Base-by-base conservation (phyloP, 2,113 vertebrate genomes). In the Calyptommatus sinebrachiatus region DNA sequence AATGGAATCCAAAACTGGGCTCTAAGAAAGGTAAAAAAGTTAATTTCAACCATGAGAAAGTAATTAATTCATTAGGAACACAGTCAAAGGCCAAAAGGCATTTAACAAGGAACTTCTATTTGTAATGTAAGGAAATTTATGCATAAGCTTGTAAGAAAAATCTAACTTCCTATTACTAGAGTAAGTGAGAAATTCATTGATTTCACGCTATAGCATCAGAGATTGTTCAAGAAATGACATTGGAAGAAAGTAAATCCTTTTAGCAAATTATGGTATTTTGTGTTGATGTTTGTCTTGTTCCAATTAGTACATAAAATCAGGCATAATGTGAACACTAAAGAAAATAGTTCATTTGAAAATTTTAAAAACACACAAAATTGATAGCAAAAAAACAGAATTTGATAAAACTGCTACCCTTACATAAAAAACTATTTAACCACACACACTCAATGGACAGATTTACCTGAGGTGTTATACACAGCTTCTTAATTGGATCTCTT, bases 381-480 rank as follows among this genome's bases (percentile, higher is more conserved):
- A 91, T 90, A 81, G 82, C 79, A 68, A 22, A 84, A 82, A 80
- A 57, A 82, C 71, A 89, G 72, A 83, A 62, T 1, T 85, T 83
- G 86, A 92, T 85, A 87, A n/a, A 87, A 90, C 80, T 78, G 88
- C 84, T 81, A 78, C 73, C 35, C 31, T 21, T 85, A 83, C 71
- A 72, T n/a, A 31, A 71, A 84, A 69, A 89, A 84, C 85, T 50
- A 80, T 71, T 88, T 86, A 76, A 91, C 91, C 87, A 91, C 61
- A 90, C 83, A 89, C 86, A 85, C 84, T 86, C 81, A 65, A 0
- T 87, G 94, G 93, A 93, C 91, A 94, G 69, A 5, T 90, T 94
- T 94, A 95, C 94, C 95, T 95, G 95, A 95, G 95, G 93, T 94
- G 94, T 86, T 86, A 92, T 84, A 90, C 67, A 92, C 88, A 91